A percentile compares a stretch with the other conserved stretches of the same genome.
These are phyloP conservation scores for Conops quadrifasciatus DNA, from an alignment of 2,888 invertebrate species.

Conservation along the genomic window DNA sequence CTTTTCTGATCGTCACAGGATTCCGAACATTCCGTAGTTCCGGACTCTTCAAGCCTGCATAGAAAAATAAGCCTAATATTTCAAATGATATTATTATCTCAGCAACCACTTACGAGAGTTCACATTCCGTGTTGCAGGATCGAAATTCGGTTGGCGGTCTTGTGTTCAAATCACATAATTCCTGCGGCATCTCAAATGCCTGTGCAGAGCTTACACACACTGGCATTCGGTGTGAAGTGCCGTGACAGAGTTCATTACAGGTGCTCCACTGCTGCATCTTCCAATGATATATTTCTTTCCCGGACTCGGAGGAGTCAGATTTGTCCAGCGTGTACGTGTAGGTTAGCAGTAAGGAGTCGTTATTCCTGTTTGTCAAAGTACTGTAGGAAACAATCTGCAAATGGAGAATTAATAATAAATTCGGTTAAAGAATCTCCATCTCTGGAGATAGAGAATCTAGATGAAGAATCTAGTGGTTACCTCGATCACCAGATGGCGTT, in stretches of 20 bases:
- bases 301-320: constrained; percentile 45
- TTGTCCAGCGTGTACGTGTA: constrained; percentile 60
- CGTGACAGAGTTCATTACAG: constrained; percentile 63
- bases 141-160: constrained; percentile 68
- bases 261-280: constrained; percentile 61
- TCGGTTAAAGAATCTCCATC: not conserved
- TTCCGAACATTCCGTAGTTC: constrained; percentile 72
- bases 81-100: not conserved
- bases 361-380: constrained; percentile 52
- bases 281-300: constrained; percentile 64
- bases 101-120: constrained; percentile 67
- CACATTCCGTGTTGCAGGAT: constrained; percentile 72
- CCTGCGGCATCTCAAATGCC: constrained; percentile 67
- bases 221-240: constrained; percentile 64
- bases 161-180: constrained; percentile 66
- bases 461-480: too few species aligned
- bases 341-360: constrained; percentile 54
- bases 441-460: too few species aligned
- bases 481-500: too few species aligned
- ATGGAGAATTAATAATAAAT: not conserved
- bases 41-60: constrained; percentile 55
- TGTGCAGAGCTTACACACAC: constrained; percentile 67
- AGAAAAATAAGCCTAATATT: not conserved
- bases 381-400: constrained; percentile 59
- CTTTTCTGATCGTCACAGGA: constrained; percentile 74